Conservation (phyloP, 2,797 vertebrate species). For the Nannoperca obscura region DNA sequence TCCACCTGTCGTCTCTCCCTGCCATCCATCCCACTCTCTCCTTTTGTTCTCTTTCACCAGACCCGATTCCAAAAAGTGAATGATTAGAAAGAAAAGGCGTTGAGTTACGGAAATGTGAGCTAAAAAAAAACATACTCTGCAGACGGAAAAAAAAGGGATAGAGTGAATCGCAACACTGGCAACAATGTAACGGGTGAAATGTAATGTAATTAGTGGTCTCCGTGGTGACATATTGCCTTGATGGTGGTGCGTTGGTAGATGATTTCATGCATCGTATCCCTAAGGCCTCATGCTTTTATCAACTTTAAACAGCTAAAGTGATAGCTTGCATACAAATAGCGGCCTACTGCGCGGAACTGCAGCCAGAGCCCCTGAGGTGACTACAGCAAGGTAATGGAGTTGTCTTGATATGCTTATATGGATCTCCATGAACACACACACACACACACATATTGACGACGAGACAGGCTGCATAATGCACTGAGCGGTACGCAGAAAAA, state of each 20-base stretch:
- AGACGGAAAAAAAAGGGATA: neutral
- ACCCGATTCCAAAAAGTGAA: constrained; percentile 29
- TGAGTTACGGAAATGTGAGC: neutral
- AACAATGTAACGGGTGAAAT: constrained; percentile 34
- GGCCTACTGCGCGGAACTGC: neutral
- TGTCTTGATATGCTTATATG: constrained; percentile 42
- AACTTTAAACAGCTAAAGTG: constrained; percentile 68
- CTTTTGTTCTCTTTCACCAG: constrained; percentile 44
- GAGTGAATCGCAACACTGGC: constrained; percentile 17
- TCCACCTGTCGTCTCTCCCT: constrained; percentile 38
- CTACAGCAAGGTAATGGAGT: constrained; percentile 52
- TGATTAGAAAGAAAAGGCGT: constrained; percentile 10
- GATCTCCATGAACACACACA: constrained; percentile 30
- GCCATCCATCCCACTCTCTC: constrained; percentile 18
- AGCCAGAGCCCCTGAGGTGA: constrained; percentile 47
- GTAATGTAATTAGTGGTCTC: constrained; percentile 55
- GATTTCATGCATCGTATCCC: constrained; percentile 62
- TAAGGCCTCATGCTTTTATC: constrained; percentile 54
- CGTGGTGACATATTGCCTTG: constrained; percentile 42
- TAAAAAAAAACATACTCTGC: neutral
- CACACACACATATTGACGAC: constrained; percentile 25
- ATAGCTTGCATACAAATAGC: constrained; percentile 60
- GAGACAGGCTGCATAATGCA: constrained; percentile 39
- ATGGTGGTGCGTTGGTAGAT: constrained; percentile 33
- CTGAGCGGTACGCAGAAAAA: constrained; percentile 14